A percentile compares a stretch with the other conserved stretches of the same genome.
These are phyloP conservation scores for Drosophila putrida DNA, from an alignment of 2,888 invertebrate species.

Conservation along the genomic window DNA sequence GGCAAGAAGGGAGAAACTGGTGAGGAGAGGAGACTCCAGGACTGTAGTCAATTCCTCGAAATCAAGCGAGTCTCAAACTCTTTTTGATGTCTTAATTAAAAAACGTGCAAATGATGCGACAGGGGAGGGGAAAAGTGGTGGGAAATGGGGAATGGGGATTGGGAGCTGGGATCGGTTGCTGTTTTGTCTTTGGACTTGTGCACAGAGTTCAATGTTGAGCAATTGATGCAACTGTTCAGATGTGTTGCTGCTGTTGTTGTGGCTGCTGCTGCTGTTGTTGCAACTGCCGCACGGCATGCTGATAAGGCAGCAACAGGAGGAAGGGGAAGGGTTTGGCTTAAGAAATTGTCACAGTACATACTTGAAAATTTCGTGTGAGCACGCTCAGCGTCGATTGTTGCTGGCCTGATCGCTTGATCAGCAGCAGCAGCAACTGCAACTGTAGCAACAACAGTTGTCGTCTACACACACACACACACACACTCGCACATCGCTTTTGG, in stretches of 20 bases:
- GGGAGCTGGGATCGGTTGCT: constrained; percentile 7
- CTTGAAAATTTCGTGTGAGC: constrained; percentile 81
- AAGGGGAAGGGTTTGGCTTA: constrained; percentile 35
- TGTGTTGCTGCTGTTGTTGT: constrained; percentile 64
- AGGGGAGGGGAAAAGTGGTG: constrained; percentile 9
- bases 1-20: neutral
- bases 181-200: constrained; percentile 36
- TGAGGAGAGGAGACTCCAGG: constrained; percentile 21
- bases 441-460: constrained; percentile 56
- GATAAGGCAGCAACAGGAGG: constrained; percentile 46
- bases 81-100: constrained; percentile 82
- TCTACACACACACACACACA: constrained; percentile 39
- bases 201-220: constrained; percentile 80
- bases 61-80: constrained; percentile 80
- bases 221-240: constrained; percentile 83
- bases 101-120: constrained; percentile 78
- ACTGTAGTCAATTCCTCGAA: constrained; percentile 76
- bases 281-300: constrained; percentile 71
- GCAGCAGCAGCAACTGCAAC: constrained; percentile 35
- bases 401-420: constrained; percentile 68
- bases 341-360: constrained; percentile 75
- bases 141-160: constrained; percentile 23
- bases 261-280: constrained; percentile 47
- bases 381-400: constrained; percentile 78
- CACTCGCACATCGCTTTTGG: constrained; percentile 14